Evolutionary conservation across 1,140 invertebrate species (phyloP).

Genomic region (Diuraphis noxia): DNA sequence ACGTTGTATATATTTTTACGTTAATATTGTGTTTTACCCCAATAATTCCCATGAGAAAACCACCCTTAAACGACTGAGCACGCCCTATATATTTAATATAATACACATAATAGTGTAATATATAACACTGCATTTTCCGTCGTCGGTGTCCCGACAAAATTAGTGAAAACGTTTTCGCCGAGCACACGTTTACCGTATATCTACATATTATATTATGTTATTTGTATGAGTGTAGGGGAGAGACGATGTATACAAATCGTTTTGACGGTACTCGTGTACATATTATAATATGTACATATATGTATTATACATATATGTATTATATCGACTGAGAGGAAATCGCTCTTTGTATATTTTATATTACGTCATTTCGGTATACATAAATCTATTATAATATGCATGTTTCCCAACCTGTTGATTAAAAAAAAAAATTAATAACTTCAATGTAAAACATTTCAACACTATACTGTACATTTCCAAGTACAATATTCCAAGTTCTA

Average conservation of each 20-base stretch:
- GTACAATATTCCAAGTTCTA: not conserved
- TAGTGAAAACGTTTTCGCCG: conserved; percentile 11
- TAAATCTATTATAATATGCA: not conserved
- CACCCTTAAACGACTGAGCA: not conserved
- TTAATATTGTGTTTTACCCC: conserved; percentile 35
- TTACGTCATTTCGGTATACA: not conserved
- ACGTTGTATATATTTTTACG: not conserved
- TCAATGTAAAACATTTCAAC: not conserved
- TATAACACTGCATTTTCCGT: not conserved
- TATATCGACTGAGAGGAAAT: not conserved
- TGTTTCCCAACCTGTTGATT: not conserved
- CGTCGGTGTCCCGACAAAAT: not conserved
- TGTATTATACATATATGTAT: no score
- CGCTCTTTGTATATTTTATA: not conserved
- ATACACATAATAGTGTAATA: not conserved
- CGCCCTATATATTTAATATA: not conserved
- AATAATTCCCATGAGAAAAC: conserved; percentile 34
- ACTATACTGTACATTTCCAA: not conserved
- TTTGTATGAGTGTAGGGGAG: not conserved
- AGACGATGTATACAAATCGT: conserved; percentile 29
- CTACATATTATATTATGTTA: not conserved
- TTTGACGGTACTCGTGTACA: not conserved
- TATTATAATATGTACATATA: no score
- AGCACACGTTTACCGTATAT: not conserved
- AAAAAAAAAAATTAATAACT: not conserved